Evolutionary conservation across 1,140 invertebrate genomes (phyloP).

Genomic region (Frieseomelitta varia): DNA sequence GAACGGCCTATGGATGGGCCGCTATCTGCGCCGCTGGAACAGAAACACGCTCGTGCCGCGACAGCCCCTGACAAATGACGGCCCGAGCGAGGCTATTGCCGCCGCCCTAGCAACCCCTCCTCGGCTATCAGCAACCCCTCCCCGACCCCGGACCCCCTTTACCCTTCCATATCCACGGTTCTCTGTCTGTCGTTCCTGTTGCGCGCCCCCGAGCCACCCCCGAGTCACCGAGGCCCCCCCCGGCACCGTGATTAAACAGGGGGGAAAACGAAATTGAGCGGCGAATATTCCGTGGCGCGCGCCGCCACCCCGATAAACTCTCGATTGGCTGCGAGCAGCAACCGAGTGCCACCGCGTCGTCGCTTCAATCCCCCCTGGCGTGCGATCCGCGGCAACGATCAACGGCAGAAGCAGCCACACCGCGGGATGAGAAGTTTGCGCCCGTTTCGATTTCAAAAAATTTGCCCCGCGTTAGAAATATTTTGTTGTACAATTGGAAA

Average conservation of each 20-base stretch:
- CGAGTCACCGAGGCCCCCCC: slow-evolving; percentile 64
- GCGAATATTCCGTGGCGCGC: slow-evolving; percentile 67
- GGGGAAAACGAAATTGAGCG: slow-evolving; percentile 78
- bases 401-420: not conserved
- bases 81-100: slow-evolving; percentile 75
- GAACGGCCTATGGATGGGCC: slow-evolving; percentile 81
- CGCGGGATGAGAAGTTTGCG: slow-evolving; percentile 5
- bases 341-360: no score
- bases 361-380: slow-evolving; percentile 2
- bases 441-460: not conserved
- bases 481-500: no score
- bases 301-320: slow-evolving; percentile 60
- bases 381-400: not conserved
- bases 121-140: slow-evolving; percentile 47
- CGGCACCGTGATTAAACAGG: slow-evolving; percentile 79
- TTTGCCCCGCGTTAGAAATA: no score
- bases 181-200: not conserved
- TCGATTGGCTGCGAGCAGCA: slow-evolving; percentile 56
- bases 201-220: slow-evolving; percentile 67
- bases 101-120: slow-evolving; percentile 65
- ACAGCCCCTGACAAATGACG: slow-evolving; percentile 83
- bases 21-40: slow-evolving; percentile 81
- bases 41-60: slow-evolving; percentile 81
- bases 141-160: not conserved
- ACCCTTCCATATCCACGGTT: slow-evolving; percentile 25